Evolutionary conservation across 2,797 vertebrate genomes (phyloP), one percentile per base, ranked within the genome.

Genomic region (Mus minutoides): DNA sequence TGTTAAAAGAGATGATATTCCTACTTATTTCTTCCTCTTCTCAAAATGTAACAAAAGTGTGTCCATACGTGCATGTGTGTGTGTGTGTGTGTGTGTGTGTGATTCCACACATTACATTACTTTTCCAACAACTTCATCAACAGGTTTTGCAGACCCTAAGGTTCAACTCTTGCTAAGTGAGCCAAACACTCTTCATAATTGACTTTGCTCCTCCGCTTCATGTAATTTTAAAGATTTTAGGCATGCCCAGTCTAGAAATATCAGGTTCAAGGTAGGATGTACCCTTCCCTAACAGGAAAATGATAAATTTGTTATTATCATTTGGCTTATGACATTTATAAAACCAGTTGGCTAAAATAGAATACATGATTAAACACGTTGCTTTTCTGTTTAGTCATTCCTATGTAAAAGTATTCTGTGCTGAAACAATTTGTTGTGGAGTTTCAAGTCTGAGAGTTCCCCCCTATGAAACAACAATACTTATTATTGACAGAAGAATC

Each of bases 211-310:
- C 54, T 14, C 75, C 73, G 14, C 3, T 54, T 88, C n/a, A 17
- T 83, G 24, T 26, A 90, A 67, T 40, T 92, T 82, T 67, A 71
- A 87, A 82, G 88, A 94, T 90, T 79, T 82, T 24, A 95, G 78
- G 88, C 21, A 49, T 24, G 49, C 83, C 78, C 26, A 82, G 77
- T 19, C 0, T 73, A 90, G 75, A 40, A 52, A 90, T 43, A 13
- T 67, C 64, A 60, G 64, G 13, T 62, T 9, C 67, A 54, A 73
- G 89, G 58, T 76, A 95, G 46, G 0, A 24, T 88, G 58, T 58
- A 46, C 31, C 31, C 40, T 82, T 79, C 60, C 34, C 60, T 64
- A 58, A 90, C 96, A 97, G n/a, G 64, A 91, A 97, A 95, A 94
- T 37, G 9, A 17, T 94, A 37, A 71, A 6, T 77, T 34, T 83